Evolutionary conservation across 2,113 vertebrate species (phyloP).

Genomic region (Eptesicus fuscus): DNA sequence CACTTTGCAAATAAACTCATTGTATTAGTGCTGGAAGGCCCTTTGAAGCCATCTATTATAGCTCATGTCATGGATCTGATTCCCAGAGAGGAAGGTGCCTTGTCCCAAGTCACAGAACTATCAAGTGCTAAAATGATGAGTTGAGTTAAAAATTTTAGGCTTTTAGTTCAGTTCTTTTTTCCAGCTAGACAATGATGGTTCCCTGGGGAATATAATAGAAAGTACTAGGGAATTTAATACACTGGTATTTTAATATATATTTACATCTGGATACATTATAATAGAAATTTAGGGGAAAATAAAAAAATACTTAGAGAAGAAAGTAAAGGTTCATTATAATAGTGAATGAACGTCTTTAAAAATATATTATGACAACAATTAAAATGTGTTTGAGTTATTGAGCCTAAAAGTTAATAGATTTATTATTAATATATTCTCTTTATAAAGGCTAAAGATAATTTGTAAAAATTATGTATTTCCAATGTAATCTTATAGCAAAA

Average conservation of each 20-base stretch:
- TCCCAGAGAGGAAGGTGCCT: neutral
- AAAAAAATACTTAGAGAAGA: neutral
- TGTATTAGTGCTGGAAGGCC: neutral
- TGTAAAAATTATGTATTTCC: neutral
- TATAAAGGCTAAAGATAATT: slow-evolving; percentile 11
- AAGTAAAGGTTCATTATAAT: neutral
- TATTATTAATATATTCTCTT: neutral
- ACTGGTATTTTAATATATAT: neutral
- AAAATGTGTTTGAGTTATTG: neutral
- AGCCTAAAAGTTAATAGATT: neutral
- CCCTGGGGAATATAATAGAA: neutral
- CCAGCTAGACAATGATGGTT: neutral
- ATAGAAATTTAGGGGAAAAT: neutral
- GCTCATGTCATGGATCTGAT: neutral
- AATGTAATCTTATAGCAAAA: neutral
- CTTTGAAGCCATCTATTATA: neutral
- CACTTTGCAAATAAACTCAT: neutral
- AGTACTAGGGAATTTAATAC: neutral
- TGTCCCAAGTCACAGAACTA: neutral
- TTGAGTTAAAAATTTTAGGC: neutral
- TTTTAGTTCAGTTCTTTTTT: neutral
- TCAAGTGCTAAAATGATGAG: neutral
- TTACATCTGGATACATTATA: neutral
- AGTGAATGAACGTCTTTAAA: neutral
- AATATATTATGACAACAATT: neutral